Conservation (phyloP, 1,140 invertebrate species). For the Melanaphis sacchari region DNA sequence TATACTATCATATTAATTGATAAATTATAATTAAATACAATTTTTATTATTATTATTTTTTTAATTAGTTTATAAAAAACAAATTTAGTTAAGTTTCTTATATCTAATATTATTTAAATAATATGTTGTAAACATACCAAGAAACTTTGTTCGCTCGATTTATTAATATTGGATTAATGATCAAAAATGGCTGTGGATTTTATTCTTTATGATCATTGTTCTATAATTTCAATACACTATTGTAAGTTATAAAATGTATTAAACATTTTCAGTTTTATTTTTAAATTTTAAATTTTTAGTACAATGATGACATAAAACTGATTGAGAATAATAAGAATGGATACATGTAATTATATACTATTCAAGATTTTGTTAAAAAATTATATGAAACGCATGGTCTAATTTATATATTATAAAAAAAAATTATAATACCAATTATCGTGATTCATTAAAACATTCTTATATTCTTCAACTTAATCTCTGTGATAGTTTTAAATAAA, state of each 20-base stretch:
- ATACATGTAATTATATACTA: neutral
- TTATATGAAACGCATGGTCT: neutral
- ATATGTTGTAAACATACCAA: neutral
- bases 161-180: slow-evolving; percentile 19
- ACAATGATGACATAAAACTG: neutral
- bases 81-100: neutral
- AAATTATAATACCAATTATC: neutral
- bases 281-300: neutral
- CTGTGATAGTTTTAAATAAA: slow-evolving; percentile 44
- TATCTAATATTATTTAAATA: neutral
- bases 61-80: neutral
- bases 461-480: neutral
- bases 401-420: neutral
- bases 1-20: neutral
- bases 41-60: neutral
- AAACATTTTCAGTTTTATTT: neutral
- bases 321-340: neutral
- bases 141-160: neutral
- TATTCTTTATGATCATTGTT: slow-evolving; percentile 38
- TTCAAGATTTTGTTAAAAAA: neutral
- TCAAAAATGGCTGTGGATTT: slow-evolving; percentile 53
- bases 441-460: neutral
- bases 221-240: neutral
- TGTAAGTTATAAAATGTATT: neutral
- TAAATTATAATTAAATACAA: neutral